These are phyloP conservation scores for Rhyacichthys aspro DNA, from an alignment of 2,797 vertebrate genomes.

Conservation along the genomic window DNA sequence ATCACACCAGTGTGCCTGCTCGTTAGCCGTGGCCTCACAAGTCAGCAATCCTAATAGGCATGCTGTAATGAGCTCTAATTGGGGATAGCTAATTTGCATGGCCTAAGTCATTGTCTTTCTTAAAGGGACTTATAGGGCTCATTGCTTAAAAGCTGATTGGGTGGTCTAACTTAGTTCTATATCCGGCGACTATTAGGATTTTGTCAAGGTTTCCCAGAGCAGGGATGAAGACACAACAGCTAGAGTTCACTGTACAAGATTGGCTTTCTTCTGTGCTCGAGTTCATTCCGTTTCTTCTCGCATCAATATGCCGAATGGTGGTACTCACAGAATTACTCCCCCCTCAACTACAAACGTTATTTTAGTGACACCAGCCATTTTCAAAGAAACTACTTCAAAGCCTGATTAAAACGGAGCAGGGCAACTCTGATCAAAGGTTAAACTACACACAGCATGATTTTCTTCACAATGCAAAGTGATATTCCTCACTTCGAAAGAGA, in stretches of 20 bases:
- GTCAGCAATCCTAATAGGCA: conserved; percentile 72
- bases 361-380: conserved; percentile 64
- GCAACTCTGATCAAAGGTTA: conserved; percentile 79
- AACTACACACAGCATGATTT: conserved; percentile 57
- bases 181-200: conserved; percentile 8
- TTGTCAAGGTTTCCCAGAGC: conserved; percentile 20
- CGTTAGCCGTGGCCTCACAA: conserved; percentile 67
- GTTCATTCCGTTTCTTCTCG: conserved; percentile 22
- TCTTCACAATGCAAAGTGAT: conserved; percentile 59
- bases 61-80: conserved; percentile 80
- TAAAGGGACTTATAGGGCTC: conserved; percentile 60
- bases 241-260: neutral
- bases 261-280: conserved; percentile 8
- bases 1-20: conserved; percentile 58
- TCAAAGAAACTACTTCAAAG: conserved; percentile 75
- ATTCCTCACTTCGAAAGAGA: conserved; percentile 40
- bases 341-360: conserved; percentile 35
- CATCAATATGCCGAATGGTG: conserved; percentile 28
- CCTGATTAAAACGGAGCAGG: conserved; percentile 66
- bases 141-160: conserved; percentile 62
- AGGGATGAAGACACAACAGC: neutral
- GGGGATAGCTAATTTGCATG: conserved; percentile 70
- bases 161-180: conserved; percentile 41
- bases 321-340: conserved; percentile 16
- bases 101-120: conserved; percentile 64